These are phyloP conservation scores for Bombycilla garrulus DNA, from an alignment of 2,113 vertebrate species.

Conservation along the genomic window DNA sequence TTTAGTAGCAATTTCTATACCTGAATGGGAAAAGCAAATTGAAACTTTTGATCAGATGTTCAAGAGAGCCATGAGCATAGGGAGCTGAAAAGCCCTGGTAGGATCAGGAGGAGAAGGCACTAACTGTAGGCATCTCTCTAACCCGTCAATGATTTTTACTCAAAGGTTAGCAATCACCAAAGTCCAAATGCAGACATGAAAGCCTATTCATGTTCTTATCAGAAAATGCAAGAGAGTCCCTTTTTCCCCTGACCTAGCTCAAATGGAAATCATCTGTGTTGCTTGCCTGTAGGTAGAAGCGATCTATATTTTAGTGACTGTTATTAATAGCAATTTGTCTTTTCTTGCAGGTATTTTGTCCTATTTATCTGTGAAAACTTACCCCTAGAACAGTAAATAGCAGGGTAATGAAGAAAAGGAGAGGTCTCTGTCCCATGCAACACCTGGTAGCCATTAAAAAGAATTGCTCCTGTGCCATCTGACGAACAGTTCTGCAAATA, in stretches of 20 bases:
- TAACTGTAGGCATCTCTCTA: not conserved
- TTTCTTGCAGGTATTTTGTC: not conserved
- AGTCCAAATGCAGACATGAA: not conserved
- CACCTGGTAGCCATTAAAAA: conserved; percentile 98
- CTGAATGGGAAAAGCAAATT: not conserved
- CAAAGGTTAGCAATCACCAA: not conserved
- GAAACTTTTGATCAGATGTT: not conserved
- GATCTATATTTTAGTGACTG: not conserved
- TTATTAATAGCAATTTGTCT: not conserved
- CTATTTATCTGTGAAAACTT: conserved; percentile 59
- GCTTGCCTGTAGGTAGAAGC: not conserved
- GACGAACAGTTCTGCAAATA: conserved; percentile 89
- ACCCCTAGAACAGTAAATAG: conserved; percentile 97
- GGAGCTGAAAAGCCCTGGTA: not conserved
- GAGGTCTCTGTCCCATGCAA: conserved; percentile 97
- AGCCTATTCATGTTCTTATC: not conserved
- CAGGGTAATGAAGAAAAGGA: conserved; percentile 98
- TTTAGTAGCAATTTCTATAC: not conserved
- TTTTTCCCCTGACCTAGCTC: not conserved
- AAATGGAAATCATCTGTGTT: not conserved
- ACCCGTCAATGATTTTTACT: not conserved
- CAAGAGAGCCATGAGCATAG: not conserved
- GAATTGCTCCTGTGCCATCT: conserved; percentile 98
- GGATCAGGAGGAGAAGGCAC: not conserved
- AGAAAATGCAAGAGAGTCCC: not conserved